Evolutionary conservation across 1,140 invertebrate species (phyloP).

Genomic region (Cryptotermes secundus): DNA sequence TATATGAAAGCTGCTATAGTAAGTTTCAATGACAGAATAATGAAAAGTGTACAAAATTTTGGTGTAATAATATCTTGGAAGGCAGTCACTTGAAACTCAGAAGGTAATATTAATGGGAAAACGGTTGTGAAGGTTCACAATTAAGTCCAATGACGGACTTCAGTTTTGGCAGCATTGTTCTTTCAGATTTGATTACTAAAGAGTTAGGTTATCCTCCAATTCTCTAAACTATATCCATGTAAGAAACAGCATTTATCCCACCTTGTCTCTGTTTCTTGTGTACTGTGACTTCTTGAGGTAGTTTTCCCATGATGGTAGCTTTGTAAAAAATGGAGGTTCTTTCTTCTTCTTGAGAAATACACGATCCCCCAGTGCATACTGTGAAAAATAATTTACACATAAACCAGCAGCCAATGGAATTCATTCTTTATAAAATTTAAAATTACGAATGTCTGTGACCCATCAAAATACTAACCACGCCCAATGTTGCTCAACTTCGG

Average conservation of each 20-base stretch:
- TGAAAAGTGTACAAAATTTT: no score
- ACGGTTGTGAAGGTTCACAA: background rate
- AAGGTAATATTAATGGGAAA: background rate
- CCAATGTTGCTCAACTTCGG: no score
- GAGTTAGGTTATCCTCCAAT: background rate
- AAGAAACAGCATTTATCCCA: conserved; percentile 45
- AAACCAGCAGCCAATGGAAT: background rate
- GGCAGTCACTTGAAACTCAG: no score
- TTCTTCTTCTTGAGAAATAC: conserved; percentile 68
- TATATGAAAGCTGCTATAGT: no score
- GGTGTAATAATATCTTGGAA: no score
- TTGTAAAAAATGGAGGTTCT: conserved; percentile 66
- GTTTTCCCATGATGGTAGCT: conserved; percentile 60
- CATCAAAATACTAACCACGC: no score
- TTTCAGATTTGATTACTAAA: background rate
- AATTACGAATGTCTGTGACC: no score
- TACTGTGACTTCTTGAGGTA: conserved; percentile 67
- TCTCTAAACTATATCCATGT: background rate
- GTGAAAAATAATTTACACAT: conserved; percentile 38
- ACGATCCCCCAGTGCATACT: conserved; percentile 73
- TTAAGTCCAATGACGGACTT: background rate
- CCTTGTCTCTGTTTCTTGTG: conserved; percentile 64
- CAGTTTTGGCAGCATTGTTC: no score
- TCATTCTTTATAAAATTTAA: no score
- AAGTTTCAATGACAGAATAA: no score